Evolutionary conservation across 2,113 vertebrate genomes (phyloP).

Genomic region (Barnardius zonarius): DNA sequence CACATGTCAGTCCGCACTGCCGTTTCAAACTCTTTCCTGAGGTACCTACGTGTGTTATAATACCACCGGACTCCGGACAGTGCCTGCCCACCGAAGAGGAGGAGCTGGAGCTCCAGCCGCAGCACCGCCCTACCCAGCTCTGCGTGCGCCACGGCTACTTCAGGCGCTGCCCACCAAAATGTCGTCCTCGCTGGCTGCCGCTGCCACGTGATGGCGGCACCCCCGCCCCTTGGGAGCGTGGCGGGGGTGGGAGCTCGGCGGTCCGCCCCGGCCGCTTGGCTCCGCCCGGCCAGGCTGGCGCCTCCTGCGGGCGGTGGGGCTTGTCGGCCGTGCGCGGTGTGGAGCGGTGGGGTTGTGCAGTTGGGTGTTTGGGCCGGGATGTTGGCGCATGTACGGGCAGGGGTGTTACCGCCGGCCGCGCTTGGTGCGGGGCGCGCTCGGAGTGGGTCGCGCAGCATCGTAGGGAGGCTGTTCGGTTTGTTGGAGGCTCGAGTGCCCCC

Average conservation of each 20-base stretch:
- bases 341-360: neutral
- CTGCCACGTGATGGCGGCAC: neutral
- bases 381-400: neutral
- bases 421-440: neutral
- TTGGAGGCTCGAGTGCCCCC: neutral
- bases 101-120: fast-evolving
- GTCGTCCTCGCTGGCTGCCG: neutral
- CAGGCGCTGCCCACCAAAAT: neutral
- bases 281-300: neutral
- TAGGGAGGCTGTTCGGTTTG: neutral
- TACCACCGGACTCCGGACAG: fast-evolving
- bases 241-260: neutral
- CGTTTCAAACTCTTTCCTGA: neutral
- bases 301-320: neutral
- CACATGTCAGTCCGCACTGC: fast-evolving
- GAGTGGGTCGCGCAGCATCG: neutral
- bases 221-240: neutral
- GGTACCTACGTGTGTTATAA: too few relatives aligned
- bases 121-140: fast-evolving
- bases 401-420: neutral
- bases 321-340: neutral
- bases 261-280: neutral
- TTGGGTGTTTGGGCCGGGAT: neutral
- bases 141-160: neutral
- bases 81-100: fast-evolving